Percentiles rank a stretch among this genome's conserved stretches.
Conservation (phyloP, 1,140 invertebrate genomes). For the Orchestia grillus region DNA sequence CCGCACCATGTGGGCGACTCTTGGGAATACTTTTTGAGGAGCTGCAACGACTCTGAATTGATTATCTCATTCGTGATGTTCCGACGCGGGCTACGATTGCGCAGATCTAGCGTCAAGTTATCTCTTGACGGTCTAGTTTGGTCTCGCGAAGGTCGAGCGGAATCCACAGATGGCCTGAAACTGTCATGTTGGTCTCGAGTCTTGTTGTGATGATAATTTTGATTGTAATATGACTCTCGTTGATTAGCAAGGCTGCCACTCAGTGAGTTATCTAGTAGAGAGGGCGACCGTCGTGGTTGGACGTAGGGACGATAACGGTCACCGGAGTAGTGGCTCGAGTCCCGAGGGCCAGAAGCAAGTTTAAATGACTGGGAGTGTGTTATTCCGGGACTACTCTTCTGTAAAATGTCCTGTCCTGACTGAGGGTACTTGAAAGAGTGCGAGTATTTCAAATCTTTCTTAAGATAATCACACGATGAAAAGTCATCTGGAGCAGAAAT, state of each 20-base stretch:
- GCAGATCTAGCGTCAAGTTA: not conserved
- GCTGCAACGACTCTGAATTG: constrained; percentile 41
- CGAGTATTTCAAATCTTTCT: constrained; percentile 37
- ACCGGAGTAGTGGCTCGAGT: not conserved
- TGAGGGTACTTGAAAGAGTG: constrained; percentile 45
- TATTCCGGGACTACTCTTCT: not conserved
- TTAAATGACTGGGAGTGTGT: constrained; percentile 31
- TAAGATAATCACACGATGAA: not conserved
- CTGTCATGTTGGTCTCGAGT: not conserved
- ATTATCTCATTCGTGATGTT: constrained; percentile 45
- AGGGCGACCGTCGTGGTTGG: not conserved
- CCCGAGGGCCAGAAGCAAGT: not conserved
- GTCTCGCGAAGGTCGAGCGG: not conserved
- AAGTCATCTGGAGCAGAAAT: not conserved
- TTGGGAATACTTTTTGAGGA: constrained; percentile 20
- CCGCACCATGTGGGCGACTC: constrained; percentile 47
- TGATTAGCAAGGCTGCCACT: not conserved
- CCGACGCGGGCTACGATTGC: not conserved
- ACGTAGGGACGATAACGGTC: constrained; percentile 33
- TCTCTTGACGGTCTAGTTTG: not conserved
- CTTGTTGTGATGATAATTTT: not conserved
- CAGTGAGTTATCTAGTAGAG: not conserved
- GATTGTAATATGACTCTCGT: not conserved
- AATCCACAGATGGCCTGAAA: not conserved
- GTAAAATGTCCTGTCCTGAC: not conserved